Base-by-base conservation (phyloP, 2,888 invertebrate species). In the Clivina fossor region DNA sequence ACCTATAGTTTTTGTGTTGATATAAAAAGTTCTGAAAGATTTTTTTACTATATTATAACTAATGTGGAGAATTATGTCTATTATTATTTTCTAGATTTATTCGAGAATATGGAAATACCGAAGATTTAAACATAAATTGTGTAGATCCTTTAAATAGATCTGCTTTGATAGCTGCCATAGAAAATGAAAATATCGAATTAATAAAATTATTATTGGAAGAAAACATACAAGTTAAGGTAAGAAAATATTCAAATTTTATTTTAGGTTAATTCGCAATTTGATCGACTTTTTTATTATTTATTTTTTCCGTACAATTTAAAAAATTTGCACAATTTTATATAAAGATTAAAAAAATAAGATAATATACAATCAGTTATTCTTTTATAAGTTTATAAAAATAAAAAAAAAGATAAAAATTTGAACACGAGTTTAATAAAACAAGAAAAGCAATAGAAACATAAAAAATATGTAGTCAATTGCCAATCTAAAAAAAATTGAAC, bases 121-220 rank as follows among this genome's bases (percentile, higher is more conserved):
- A 87, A 4, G 76, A 86, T 19, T 79, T 97, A 62, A 89, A 95
- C 75, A 88, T 96, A 66, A 93, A 98, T 76, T 96, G 96, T 73
- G 89, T 93, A 58, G 98, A 98, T 75, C 94, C 97, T 0, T 78
- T 98, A 55, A 95, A 96, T 69, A 77, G 98, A 60, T 92, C 94
- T 0, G 95, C 95, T 0, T 79, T 98, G 9, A 88, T 93, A 61
- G 89, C 96, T 0, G 95, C 96, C 49, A 96, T 98, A 59, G 97
- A 98, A 75, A 97, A 97, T 76, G 97, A 98, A 75, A 97, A 97
- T 72, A 88, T 92, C 59, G 96, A 97, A 67, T 82, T 98, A 54
- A 91, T 97, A 61, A 85, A 84, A 57, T 73, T 94, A 24, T 79
- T 98, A 20, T 80, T 98, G 38, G 82, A 84, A 9, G 79, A 86